Evolutionary conservation across 2,797 vertebrate genomes (phyloP).

Genomic region (Alcedo atthis): DNA sequence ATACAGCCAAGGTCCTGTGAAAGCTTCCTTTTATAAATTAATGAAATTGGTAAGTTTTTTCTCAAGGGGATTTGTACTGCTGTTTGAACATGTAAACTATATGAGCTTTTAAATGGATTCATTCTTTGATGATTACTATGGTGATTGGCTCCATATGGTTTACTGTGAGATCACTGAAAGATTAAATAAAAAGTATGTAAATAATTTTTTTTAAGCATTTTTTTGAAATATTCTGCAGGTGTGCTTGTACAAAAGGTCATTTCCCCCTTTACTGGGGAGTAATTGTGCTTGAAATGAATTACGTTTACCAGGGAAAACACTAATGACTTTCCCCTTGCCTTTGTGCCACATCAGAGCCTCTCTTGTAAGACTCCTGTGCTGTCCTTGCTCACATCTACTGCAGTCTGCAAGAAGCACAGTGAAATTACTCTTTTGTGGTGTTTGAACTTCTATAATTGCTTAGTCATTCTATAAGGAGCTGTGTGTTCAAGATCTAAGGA

Average conservation of each 20-base stretch:
- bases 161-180: background rate
- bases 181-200: background rate
- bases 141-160: background rate
- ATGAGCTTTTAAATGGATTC: constrained; percentile 11
- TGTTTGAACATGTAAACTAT: constrained; percentile 6
- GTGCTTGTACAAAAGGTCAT: background rate
- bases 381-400: background rate
- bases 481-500: background rate
- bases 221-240: background rate
- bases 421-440: background rate
- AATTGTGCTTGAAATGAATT: background rate
- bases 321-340: background rate
- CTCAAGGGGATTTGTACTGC: constrained; percentile 1
- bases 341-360: background rate
- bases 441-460: background rate
- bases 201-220: background rate
- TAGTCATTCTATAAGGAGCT: background rate
- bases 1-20: background rate
- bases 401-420: background rate
- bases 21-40: background rate
- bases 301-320: background rate
- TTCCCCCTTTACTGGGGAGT: background rate
- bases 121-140: background rate
- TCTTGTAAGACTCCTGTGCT: background rate
- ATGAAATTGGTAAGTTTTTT: background rate